Conservation (phyloP, 2,888 invertebrate species). For the Dynastes tityus region DNA sequence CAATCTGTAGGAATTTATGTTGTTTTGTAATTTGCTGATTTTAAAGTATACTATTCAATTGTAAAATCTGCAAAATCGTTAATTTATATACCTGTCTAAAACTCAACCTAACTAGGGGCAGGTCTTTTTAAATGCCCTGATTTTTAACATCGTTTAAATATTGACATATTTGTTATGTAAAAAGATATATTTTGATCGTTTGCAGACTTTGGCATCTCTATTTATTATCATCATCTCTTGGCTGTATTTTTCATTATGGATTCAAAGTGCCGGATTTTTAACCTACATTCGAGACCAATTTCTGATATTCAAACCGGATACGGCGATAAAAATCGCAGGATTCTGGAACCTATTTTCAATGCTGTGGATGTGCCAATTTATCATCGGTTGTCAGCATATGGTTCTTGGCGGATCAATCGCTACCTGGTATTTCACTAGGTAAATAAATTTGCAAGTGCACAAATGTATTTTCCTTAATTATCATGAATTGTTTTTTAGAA, state of each 20-base stretch:
- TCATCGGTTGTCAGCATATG: slow-evolving; percentile 80
- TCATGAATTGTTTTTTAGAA: slow-evolving; percentile 62
- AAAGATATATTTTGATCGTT: slow-evolving; percentile 14
- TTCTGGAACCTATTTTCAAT: slow-evolving; percentile 75
- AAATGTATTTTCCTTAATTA: too few species aligned
- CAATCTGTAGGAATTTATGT: too few species aligned
- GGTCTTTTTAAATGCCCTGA: too few species aligned
- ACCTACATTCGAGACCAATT: slow-evolving; percentile 57
- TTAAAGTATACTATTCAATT: too few species aligned
- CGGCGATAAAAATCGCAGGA: slow-evolving; percentile 69
- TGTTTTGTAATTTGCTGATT: too few species aligned
- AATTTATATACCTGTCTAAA: too few species aligned
- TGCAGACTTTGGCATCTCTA: slow-evolving; percentile 53
- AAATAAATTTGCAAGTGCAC: slow-evolving; percentile 20
- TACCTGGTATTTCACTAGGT: slow-evolving; percentile 80
- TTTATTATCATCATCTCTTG: slow-evolving; percentile 45
- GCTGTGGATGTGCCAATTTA: slow-evolving; percentile 79
- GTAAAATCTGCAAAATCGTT: too few species aligned
- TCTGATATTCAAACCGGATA: slow-evolving; percentile 68
- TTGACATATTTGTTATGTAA: too few species aligned
- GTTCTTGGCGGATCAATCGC: slow-evolving; percentile 79
- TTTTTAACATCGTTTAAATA: too few species aligned
- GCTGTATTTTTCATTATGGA: slow-evolving; percentile 75
- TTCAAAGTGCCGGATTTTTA: slow-evolving; percentile 76
- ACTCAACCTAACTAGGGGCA: too few species aligned